Percentiles rank a stretch among this genome's conserved stretches.
Conservation (phyloP, 2,888 invertebrate species). For the Catocala sponsa region DNA sequence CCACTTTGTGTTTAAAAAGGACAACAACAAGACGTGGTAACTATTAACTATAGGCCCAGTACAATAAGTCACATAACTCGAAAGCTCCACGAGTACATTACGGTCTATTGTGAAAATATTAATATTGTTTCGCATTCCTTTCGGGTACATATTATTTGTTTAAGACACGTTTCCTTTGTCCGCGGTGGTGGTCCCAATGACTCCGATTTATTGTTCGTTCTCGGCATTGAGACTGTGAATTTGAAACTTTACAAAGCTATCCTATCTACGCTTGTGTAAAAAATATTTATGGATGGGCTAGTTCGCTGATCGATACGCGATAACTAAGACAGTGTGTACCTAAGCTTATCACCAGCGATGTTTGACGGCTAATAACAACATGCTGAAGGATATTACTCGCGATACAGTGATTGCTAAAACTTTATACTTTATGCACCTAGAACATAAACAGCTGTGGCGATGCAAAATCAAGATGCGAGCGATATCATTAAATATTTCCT, state of each 20-base stretch:
- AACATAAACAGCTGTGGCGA: too few species aligned
- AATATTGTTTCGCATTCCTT: constrained; percentile 53
- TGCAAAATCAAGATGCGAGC: too few species aligned
- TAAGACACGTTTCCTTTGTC: constrained; percentile 47
- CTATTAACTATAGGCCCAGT: constrained; percentile 52
- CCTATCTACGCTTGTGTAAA: constrained; percentile 81
- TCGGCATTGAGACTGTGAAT: constrained; percentile 61
- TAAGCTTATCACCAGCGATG: constrained; percentile 48
- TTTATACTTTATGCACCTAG: too few species aligned
- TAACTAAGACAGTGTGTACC: constrained; percentile 40
- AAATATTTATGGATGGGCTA: constrained; percentile 68
- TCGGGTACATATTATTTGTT: constrained; percentile 29
- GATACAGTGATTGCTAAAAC: background rate
- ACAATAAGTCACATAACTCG: constrained; percentile 26
- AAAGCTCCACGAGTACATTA: constrained; percentile 31
- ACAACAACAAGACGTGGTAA: constrained; percentile 28
- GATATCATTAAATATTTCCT: too few species aligned
- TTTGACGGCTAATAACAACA: constrained; percentile 19
- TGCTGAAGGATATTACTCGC: constrained; percentile 17
- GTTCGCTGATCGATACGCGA: constrained; percentile 52
- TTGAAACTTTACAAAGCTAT: constrained; percentile 72
- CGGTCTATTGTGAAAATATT: constrained; percentile 61
- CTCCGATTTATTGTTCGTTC: constrained; percentile 34
- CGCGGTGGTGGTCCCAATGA: constrained; percentile 55
- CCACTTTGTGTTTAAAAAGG: constrained; percentile 11